Base-by-base conservation (phyloP, 2,113 vertebrate species). In the Polypterus senegalus region DNA sequence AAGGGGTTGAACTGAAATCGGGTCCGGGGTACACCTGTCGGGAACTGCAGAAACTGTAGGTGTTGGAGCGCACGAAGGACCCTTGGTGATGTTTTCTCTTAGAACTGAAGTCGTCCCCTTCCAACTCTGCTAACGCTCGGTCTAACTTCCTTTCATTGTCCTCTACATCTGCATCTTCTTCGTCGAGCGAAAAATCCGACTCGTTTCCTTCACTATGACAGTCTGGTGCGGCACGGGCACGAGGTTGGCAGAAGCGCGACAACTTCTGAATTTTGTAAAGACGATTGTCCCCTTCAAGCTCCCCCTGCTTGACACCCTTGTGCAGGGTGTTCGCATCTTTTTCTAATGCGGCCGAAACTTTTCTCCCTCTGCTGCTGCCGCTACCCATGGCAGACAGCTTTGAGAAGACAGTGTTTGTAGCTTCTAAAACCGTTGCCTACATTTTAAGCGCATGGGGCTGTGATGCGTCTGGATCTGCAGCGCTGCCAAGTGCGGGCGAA, bases 311-410 rank as follows among this genome's bases (percentile, higher is more conserved):
- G 27, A 27, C 27, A 27, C 27, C 27, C 27, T 27, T 27, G 27
- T 27, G 27, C 27, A 27, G 27, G 27, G 27, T 27, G 27, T 27
- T 27, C 27, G 27, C 27, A 27, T 27, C 27, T 27, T 27, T 27
- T 27, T 27, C 27, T 27, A 27, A 7, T 54, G 45, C 61, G 51
- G 10, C 46, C 5, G 61, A 54, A 10, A 48, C 9, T 47, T 47
- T 62, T 3, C 10, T 62, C 61, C 61, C 53, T 8, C 55, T 62
- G 46, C 61, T 62, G 45, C 61, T 10, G 52, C 61, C 52, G 45
- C 52, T 49, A 8, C 61, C 61, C 61, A 62, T 62, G 6, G 3
- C 27, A 27, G 27, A 27, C 27, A 27, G 27, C 27, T 27, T 27
- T 27, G 27, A 27, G 27, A 27, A 1, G 27, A 27, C 27, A 27